Evolutionary conservation across 1,140 invertebrate genomes (phyloP).

Genomic region (Apis dorsata): DNA sequence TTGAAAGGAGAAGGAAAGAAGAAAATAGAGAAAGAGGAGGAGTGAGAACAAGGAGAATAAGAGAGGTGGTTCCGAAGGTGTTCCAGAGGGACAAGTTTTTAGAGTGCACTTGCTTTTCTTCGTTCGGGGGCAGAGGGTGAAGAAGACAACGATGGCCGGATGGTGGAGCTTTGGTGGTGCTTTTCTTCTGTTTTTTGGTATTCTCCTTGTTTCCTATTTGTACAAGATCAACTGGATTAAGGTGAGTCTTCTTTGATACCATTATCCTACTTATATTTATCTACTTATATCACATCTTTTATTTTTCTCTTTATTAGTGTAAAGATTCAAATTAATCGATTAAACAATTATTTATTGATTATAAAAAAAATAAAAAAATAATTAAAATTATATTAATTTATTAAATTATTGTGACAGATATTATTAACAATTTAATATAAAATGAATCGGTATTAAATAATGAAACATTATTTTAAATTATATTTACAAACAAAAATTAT

Average conservation of each 20-base stretch:
- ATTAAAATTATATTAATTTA: not conserved
- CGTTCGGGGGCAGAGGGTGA: constrained; percentile 38
- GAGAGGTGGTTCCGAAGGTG: constrained; percentile 44
- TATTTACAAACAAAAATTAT: not conserved
- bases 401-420: not conserved
- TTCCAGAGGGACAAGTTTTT: constrained; percentile 44
- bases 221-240: constrained; percentile 74
- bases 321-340: not conserved
- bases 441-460: not conserved
- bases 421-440: no score
- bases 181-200: constrained; percentile 45
- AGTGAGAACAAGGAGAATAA: constrained; percentile 22
- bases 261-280: constrained; percentile 27
- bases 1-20: not conserved
- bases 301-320: not conserved
- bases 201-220: constrained; percentile 69
- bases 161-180: constrained; percentile 34
- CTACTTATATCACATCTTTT: constrained; percentile 20
- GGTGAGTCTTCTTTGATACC: constrained; percentile 64
- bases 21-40: constrained; percentile 31
- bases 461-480: no score
- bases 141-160: constrained; percentile 32
- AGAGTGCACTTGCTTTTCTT: constrained; percentile 35
- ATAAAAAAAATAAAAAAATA: not conserved
- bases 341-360: no score